Base-by-base conservation (phyloP, 2,797 vertebrate genomes). In the Tachyglossus aculeatus region DNA sequence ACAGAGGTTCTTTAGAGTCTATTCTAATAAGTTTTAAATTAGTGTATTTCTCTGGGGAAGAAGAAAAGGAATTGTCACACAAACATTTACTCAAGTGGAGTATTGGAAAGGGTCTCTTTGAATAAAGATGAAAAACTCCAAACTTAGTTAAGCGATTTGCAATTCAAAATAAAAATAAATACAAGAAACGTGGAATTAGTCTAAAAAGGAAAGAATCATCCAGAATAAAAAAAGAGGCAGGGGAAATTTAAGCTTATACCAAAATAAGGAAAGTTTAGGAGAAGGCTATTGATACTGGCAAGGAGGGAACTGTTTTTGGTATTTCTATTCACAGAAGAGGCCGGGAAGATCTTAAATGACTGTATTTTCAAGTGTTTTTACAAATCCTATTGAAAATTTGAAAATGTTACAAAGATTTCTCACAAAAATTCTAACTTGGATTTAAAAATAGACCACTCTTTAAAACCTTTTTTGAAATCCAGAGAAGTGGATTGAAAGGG, bases 391-490 rank as follows among this genome's bases (percentile, higher is more conserved):
- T 67, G 22, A 27, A 39, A 5, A 39, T 70, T 43, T 62, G 29
- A 44, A 44, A 36, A 72, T 12, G 29, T 53, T 33, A 33, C 16
- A 11, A 4, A 14, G 0, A 7, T 27, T 31, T 48, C 1, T 1
- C 25, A 39, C 2, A 18, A 56, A 47, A n/a, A 14, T 24, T 32
- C n/a, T 43, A 13, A 25, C 11, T 6, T 21, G 7, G 7, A 24
- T 10, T 6, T 21, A 61, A 36, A 63, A 58, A n/a, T n/a, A 37
- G 5, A 29, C 0, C 1, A 16, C 1, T 37, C 3, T 9, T 65
- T 41, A 15, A 60, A 78, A 85, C 21, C 59, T 73, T 55, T 59
- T 66, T 33, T 60, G 56, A 84, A 51, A 41, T 62, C 68, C 15
- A 22, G 15, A 47, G 0, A 2, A 5, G 59, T 41, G 47, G 37